These are phyloP conservation scores for Lithosia quadra DNA, from an alignment of 2,888 invertebrate genomes.

Conservation along the genomic window DNA sequence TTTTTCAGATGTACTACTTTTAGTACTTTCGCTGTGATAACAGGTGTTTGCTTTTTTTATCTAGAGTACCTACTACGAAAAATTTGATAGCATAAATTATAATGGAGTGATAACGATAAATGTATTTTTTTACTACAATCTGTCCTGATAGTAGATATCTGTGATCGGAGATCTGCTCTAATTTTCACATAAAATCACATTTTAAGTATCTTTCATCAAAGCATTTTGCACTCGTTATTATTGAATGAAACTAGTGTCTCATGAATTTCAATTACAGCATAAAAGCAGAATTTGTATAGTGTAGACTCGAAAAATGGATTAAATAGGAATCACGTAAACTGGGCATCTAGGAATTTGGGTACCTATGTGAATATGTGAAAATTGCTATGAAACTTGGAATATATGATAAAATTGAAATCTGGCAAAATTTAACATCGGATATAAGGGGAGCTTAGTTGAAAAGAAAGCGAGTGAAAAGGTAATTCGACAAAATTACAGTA, in stretches of 20 bases:
- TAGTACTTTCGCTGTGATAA: constrained; percentile 24
- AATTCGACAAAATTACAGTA: neutral
- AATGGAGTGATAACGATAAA: constrained; percentile 12
- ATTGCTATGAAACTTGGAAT: neutral
- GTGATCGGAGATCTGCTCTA: neutral
- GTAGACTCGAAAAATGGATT: neutral
- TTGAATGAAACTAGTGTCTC: too few relatives aligned
- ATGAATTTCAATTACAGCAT: too few relatives aligned
- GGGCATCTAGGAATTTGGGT: neutral
- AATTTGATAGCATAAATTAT: constrained; percentile 19
- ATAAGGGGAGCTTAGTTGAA: neutral
- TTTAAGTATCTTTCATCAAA: neutral
- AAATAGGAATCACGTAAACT: neutral
- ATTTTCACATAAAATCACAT: neutral
- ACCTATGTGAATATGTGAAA: neutral
- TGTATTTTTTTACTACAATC: neutral
- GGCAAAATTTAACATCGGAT: neutral
- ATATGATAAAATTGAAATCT: neutral
- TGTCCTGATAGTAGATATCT: neutral
- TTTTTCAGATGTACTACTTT: constrained; percentile 22
- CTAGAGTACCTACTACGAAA: constrained; percentile 14
- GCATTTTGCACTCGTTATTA: neutral
- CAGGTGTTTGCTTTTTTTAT: constrained; percentile 12
- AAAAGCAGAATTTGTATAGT: neutral
- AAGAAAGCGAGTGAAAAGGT: neutral